Evolutionary conservation across 2,797 vertebrate genomes (phyloP).

Genomic region (Neosilurus mollespiculum): DNA sequence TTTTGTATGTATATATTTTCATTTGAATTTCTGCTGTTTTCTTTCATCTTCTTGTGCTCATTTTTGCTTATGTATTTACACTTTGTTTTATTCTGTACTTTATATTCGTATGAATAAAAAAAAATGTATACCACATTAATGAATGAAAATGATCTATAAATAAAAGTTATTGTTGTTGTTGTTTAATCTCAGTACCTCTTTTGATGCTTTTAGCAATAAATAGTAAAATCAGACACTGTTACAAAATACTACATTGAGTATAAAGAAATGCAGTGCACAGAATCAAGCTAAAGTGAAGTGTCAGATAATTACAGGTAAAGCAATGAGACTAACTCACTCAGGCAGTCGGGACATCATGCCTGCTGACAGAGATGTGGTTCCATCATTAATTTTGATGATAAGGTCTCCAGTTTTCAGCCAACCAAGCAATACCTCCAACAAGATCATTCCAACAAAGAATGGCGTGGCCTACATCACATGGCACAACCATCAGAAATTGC

Average conservation of each 20-base stretch:
- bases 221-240: not conserved
- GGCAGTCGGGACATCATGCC: slow-evolving; percentile 86
- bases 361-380: slow-evolving; percentile 80
- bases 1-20: not conserved
- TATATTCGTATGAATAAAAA: no score
- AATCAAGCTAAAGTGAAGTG: not conserved
- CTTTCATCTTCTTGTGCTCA: not conserved
- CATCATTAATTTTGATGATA: slow-evolving; percentile 75
- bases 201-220: not conserved
- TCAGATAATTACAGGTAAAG: not conserved
- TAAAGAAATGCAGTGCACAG: slow-evolving; percentile 1
- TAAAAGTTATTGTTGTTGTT: no score
- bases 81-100: not conserved
- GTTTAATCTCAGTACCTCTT: not conserved
- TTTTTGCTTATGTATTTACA: not conserved
- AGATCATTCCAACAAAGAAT: slow-evolving; percentile 82
- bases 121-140: no score
- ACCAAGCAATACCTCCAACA: slow-evolving; percentile 81
- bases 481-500: slow-evolving; percentile 32
- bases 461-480: slow-evolving; percentile 81
- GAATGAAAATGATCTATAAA: not conserved
- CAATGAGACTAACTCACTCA: slow-evolving; percentile 66
- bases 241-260: not conserved
- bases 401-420: slow-evolving; percentile 71
- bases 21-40: not conserved